Percentiles rank a stretch among this genome's conserved stretches.
These are phyloP conservation scores for Myrmophylax atrothorax DNA, from an alignment of 2,113 vertebrate species.

Conservation along the genomic window DNA sequence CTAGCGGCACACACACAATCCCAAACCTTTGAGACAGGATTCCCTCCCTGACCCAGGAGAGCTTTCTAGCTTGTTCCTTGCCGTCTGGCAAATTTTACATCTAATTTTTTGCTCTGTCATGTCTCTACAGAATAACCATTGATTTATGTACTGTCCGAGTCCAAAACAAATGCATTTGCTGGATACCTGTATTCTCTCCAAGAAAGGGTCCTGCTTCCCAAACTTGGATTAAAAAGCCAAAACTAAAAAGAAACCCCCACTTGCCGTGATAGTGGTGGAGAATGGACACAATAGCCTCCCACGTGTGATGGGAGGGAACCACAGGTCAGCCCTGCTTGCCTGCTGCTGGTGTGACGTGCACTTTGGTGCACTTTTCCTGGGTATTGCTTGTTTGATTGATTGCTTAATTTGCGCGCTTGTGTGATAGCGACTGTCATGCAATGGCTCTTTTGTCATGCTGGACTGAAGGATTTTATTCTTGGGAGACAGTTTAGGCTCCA, in stretches of 20 bases:
- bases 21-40: slow-evolving; percentile 24
- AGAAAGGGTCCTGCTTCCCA: slow-evolving; percentile 19
- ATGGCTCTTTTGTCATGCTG: slow-evolving; percentile 18
- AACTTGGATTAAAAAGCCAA: not conserved
- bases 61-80: not conserved
- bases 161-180: slow-evolving; percentile 24
- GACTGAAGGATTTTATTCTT: slow-evolving; percentile 42
- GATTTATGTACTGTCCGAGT: not conserved
- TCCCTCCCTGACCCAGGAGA: not conserved
- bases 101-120: slow-evolving; percentile 57
- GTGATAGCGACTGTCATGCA: not conserved
- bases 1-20: not conserved
- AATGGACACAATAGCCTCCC: not conserved
- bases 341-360: not conserved
- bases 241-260: not conserved
- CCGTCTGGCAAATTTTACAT: slow-evolving; percentile 23
- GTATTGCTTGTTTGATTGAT: not conserved
- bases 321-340: not conserved
- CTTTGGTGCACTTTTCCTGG: not conserved
- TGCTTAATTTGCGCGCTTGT: not conserved
- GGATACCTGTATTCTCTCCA: slow-evolving; percentile 41
- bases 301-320: not conserved
- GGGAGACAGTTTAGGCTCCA: slow-evolving; percentile 24
- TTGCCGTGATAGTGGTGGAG: not conserved
- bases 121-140: not conserved